A percentile compares a stretch with the other conserved stretches of the same genome.
Evolutionary conservation across 2,888 invertebrate species (phyloP).

Genomic region (Protophormia terraenovae): DNA sequence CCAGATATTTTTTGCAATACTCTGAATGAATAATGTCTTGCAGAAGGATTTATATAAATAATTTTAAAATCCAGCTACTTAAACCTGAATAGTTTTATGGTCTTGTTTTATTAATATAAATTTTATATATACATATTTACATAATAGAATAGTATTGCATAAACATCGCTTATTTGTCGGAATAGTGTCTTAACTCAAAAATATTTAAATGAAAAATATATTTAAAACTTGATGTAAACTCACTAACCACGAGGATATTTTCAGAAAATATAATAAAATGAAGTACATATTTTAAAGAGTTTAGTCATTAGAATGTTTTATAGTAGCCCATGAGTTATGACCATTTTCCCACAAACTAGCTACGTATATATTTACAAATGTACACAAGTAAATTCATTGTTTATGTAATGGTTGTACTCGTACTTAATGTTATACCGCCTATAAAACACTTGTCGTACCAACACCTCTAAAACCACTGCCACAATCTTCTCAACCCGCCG

Average conservation of each 20-base stretch:
- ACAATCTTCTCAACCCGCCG: conserved; percentile 33
- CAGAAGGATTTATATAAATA: not conserved
- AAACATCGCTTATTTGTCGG: too few species aligned
- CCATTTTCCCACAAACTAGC: too few species aligned
- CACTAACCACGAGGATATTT: too few species aligned
- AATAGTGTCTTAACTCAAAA: too few species aligned
- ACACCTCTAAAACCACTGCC: conserved; percentile 21
- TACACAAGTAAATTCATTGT: not conserved
- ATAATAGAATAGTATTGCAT: too few species aligned
- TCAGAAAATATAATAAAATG: too few species aligned
- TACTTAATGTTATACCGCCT: conserved; percentile 23
- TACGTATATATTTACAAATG: not conserved
- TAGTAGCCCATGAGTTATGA: too few species aligned
- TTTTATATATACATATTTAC: not conserved
- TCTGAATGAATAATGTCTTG: not conserved
- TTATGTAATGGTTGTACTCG: not conserved
- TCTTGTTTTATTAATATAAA: not conserved
- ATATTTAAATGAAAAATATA: too few species aligned
- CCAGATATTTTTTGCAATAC: not conserved
- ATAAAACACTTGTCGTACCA: conserved; percentile 20
- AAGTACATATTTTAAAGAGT: too few species aligned
- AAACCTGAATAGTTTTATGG: not conserved
- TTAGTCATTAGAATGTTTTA: too few species aligned
- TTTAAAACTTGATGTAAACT: too few species aligned
- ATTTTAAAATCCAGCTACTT: not conserved